Evolutionary conservation across 2,888 invertebrate genomes (phyloP).

Genomic region (Neuroscelio doddi): DNA sequence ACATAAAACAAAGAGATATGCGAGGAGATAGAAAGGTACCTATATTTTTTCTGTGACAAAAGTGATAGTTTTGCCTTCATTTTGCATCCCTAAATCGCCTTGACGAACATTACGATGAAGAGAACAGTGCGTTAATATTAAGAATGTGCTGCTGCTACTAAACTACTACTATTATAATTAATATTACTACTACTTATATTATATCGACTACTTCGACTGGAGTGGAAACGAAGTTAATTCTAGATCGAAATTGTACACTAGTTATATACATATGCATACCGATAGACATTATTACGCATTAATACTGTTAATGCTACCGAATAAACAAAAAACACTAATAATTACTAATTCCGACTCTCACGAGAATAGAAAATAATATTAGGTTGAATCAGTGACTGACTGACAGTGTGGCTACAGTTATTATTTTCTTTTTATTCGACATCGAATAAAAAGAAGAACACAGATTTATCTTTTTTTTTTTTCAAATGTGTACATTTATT

Average conservation of each 20-base stretch:
- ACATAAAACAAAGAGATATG: too few species aligned
- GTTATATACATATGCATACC: slow-evolving; percentile 43
- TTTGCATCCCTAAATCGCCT: slow-evolving; percentile 60
- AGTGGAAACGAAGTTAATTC: slow-evolving; percentile 49
- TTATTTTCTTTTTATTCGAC: too few species aligned
- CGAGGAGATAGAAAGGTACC: slow-evolving; percentile 44
- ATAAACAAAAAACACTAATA: slow-evolving; percentile 39
- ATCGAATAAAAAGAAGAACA: too few species aligned
- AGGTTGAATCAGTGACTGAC: slow-evolving; percentile 27
- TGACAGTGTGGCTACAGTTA: too few species aligned
- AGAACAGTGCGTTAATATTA: slow-evolving; percentile 44
- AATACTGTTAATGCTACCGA: slow-evolving; percentile 51
- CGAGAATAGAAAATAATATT: slow-evolving; percentile 43
- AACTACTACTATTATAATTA: slow-evolving; percentile 44
- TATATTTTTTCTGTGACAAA: slow-evolving; percentile 50
- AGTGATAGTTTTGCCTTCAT: slow-evolving; percentile 64
- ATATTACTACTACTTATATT: slow-evolving; percentile 11
- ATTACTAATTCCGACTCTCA: slow-evolving; percentile 43
- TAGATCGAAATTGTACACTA: slow-evolving; percentile 51
- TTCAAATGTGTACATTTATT: too few species aligned
- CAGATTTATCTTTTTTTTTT: too few species aligned
- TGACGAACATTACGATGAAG: slow-evolving; percentile 51
- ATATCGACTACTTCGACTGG: slow-evolving; percentile 43
- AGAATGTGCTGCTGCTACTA: slow-evolving; percentile 54
- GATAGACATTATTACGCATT: slow-evolving; percentile 51